Evolutionary conservation across 2,797 vertebrate species (phyloP).

Genomic region (Adrianichthys oophorus): DNA sequence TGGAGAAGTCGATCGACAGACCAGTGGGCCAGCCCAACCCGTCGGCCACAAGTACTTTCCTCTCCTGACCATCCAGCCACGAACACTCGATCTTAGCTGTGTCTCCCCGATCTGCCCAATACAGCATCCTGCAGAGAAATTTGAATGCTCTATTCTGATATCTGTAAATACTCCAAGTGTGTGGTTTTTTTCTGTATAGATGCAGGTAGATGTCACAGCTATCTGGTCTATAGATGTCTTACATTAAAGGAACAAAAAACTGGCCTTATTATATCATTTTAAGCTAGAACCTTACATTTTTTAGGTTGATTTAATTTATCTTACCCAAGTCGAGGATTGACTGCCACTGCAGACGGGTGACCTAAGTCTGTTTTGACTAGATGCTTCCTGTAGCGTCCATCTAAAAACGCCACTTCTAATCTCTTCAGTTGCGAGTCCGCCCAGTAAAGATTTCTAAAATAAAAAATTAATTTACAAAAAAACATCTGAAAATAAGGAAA

Average conservation of each 20-base stretch:
- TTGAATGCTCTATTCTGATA: not conserved
- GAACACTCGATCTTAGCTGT: constrained; percentile 87
- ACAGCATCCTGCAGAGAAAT: constrained; percentile 76
- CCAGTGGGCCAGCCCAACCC: constrained; percentile 90
- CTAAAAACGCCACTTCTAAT: constrained; percentile 88
- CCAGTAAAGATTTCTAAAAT: constrained; percentile 90
- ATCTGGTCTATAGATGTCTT: no score
- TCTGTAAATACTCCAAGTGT: not conserved
- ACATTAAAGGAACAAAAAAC: not conserved
- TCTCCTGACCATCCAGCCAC: constrained; percentile 90
- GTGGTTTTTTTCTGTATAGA: not conserved
- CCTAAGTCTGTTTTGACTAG: constrained; percentile 83
- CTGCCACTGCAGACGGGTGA: constrained; percentile 86
- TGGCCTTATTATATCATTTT: no score
- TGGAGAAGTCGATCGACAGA: constrained; percentile 89
- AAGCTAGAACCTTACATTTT: no score
- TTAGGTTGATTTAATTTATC: constrained; percentile 4
- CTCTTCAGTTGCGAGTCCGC: constrained; percentile 85
- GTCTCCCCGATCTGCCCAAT: constrained; percentile 89
- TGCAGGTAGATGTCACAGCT: not conserved
- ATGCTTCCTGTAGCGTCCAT: constrained; percentile 92
- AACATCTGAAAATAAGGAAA: no score
- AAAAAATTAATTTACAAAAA: not conserved
- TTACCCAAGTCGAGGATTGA: constrained; percentile 89
- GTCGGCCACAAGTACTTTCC: constrained; percentile 77